Conservation (phyloP, 2,888 invertebrate genomes). For the Cephus spinipes region DNA sequence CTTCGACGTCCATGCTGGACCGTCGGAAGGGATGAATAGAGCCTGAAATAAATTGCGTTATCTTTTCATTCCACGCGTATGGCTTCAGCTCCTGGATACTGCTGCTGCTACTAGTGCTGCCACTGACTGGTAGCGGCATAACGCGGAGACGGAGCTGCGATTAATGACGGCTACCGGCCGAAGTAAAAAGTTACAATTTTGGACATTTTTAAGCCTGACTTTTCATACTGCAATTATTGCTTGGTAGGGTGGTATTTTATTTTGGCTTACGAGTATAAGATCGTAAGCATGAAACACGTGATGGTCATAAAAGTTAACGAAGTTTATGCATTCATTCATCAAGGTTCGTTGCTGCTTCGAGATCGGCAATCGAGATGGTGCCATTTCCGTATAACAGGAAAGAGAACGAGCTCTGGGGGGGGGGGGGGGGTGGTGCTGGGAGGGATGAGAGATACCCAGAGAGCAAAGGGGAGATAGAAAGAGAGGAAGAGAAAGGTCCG, state of each 20-base stretch:
- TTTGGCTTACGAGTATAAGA: not conserved
- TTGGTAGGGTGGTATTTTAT: not conserved
- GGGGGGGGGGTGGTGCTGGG: not conserved
- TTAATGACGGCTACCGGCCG: not conserved
- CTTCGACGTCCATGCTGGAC: constrained; percentile 26
- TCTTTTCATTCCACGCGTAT: constrained; percentile 63
- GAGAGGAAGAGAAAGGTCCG: constrained; percentile 17
- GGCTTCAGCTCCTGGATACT: constrained; percentile 35
- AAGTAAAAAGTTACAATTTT: not conserved
- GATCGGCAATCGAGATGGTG: constrained; percentile 37
- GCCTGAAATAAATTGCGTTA: constrained; percentile 62
- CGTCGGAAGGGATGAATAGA: constrained; percentile 50
- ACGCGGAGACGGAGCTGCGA: not conserved
- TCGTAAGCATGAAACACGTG: not conserved
- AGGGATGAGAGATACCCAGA: constrained; percentile 4
- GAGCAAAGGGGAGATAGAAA: not conserved
- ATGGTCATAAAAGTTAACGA: not conserved
- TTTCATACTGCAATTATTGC: not conserved
- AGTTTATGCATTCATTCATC: not conserved
- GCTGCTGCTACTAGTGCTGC: not conserved
- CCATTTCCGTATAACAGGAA: constrained; percentile 22
- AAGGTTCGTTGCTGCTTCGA: not conserved
- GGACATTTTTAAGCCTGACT: not conserved
- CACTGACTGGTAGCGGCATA: not conserved
- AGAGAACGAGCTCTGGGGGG: not conserved